A percentile compares a stretch with the other conserved stretches of the same genome.
These are phyloP conservation scores for Dynastes tityus DNA, from an alignment of 2,888 invertebrate genomes.

Conservation along the genomic window DNA sequence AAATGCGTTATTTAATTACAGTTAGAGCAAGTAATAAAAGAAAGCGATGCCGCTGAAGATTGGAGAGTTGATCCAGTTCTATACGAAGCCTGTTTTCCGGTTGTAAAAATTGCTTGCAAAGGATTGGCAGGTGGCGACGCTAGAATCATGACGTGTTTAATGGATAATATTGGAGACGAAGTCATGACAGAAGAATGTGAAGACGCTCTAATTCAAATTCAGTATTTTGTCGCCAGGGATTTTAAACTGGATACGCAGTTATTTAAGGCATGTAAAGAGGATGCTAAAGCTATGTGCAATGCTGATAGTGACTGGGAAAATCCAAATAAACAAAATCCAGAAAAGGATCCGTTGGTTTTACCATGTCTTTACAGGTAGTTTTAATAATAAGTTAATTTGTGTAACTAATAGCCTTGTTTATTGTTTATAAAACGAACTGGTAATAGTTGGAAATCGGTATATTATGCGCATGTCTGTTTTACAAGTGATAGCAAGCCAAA, in stretches of 20 bases:
- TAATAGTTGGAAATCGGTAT: no score
- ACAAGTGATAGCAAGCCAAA: no score
- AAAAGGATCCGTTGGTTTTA: constrained; percentile 87
- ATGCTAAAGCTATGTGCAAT: constrained; percentile 88
- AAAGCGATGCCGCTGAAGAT: constrained; percentile 94
- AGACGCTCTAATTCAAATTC: constrained; percentile 92
- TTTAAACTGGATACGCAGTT: constrained; percentile 93
- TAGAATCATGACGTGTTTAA: constrained; percentile 92
- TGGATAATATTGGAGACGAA: constrained; percentile 90
- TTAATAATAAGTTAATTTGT: constrained; percentile 46
- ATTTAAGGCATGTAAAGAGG: constrained; percentile 89
- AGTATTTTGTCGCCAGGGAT: constrained; percentile 97
- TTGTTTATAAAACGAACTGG: no score
- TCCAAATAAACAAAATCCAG: constrained; percentile 80
- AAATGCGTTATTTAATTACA: constrained; percentile 60
- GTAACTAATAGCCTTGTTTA: constrained; percentile 37
- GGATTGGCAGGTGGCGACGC: constrained; percentile 84
- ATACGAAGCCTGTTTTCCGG: constrained; percentile 87
- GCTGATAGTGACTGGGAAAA: constrained; percentile 83
- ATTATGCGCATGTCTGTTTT: no score
- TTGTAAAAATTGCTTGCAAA: constrained; percentile 85
- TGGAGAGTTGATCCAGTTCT: constrained; percentile 96
- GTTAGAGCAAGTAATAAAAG: constrained; percentile 87
- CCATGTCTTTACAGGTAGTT: constrained; percentile 88
- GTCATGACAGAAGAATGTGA: constrained; percentile 93